Conservation (phyloP, 1,140 invertebrate species). For the Papilio aristodemus region DNA sequence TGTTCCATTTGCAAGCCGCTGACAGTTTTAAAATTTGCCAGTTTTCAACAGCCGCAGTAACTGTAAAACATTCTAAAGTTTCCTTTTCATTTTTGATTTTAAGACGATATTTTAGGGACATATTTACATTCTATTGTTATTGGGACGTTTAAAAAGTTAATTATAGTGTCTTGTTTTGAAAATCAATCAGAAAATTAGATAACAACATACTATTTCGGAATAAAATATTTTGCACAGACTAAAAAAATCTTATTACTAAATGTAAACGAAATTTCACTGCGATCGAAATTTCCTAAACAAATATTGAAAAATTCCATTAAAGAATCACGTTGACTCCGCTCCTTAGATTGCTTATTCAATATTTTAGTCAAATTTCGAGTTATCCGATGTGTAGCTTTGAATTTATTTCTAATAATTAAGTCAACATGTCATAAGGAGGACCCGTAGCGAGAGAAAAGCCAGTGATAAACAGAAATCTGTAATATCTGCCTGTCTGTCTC, state of each 20-base stretch:
- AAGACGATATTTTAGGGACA: too few species aligned
- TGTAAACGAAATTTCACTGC: slow-evolving; percentile 2
- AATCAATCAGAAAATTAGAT: too few species aligned
- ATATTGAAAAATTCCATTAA: slow-evolving; percentile 4
- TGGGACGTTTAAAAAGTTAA: too few species aligned
- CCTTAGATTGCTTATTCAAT: background rate
- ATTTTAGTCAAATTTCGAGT: slow-evolving; percentile 9
- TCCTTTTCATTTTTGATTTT: background rate
- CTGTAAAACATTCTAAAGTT: slow-evolving; percentile 1
- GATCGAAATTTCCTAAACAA: background rate
- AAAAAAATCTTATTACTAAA: background rate
- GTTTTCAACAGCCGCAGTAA: background rate
- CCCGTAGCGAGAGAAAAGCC: too few species aligned
- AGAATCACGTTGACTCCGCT: background rate
- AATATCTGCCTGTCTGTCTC: too few species aligned
- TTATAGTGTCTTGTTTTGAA: too few species aligned
- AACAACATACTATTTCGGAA: too few species aligned
- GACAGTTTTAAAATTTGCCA: slow-evolving; percentile 1
- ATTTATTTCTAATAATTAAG: slow-evolving; percentile 13
- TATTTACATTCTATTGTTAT: too few species aligned
- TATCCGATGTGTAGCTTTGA: background rate
- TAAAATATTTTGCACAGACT: too few species aligned
- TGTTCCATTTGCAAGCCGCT: background rate
- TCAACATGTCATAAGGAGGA: too few species aligned
- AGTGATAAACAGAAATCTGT: too few species aligned